A percentile compares a stretch with the other conserved stretches of the same genome.
These are phyloP conservation scores for Anaspis maculata DNA, from an alignment of 2,888 invertebrate genomes.

Conservation along the genomic window DNA sequence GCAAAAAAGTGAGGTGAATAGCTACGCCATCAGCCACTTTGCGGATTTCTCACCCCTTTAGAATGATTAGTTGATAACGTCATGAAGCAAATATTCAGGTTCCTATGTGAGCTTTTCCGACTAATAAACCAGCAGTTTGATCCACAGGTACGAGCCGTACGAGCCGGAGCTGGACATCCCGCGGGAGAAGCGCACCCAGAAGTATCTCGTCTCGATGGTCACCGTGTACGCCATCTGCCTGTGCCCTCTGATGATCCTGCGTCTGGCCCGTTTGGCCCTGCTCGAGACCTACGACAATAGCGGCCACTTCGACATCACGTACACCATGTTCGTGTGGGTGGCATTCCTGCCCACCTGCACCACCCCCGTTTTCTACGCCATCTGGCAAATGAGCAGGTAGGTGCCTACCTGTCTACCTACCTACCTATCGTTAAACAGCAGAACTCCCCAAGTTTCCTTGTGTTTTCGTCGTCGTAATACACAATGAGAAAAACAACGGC, in stretches of 20 bases:
- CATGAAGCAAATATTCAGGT: too few species aligned
- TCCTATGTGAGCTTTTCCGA: too few species aligned
- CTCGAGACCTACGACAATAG: slow-evolving; percentile 62
- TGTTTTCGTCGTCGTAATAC: too few species aligned
- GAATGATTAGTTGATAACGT: too few species aligned
- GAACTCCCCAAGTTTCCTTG: too few species aligned
- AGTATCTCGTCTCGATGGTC: slow-evolving; percentile 58
- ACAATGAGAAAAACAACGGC: too few species aligned
- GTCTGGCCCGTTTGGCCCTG: slow-evolving; percentile 54
- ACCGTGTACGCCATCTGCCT: slow-evolving; percentile 57
- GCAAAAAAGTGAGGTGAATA: too few species aligned
- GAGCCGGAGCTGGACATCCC: slow-evolving; percentile 49
- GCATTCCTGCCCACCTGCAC: slow-evolving; percentile 60
- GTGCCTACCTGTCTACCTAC: too few species aligned
- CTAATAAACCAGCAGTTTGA: too few species aligned
- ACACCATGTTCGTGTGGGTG: slow-evolving; percentile 60
- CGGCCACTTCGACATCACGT: slow-evolving; percentile 59
- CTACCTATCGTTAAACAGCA: too few species aligned
- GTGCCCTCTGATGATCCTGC: slow-evolving; percentile 55
- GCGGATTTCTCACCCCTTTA: too few species aligned
- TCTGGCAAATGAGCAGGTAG: slow-evolving; percentile 57
- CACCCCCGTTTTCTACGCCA: slow-evolving; percentile 56
- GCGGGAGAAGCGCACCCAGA: slow-evolving; percentile 59
- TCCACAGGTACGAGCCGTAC: slow-evolving; percentile 46
- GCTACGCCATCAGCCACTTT: too few species aligned